Evolutionary conservation across 30 jellyfish, hydroid and myxozoan genomes (phyloP), one percentile per base, ranked within the genome.

Genomic region (Chrysaora quinquecirrha): DNA sequence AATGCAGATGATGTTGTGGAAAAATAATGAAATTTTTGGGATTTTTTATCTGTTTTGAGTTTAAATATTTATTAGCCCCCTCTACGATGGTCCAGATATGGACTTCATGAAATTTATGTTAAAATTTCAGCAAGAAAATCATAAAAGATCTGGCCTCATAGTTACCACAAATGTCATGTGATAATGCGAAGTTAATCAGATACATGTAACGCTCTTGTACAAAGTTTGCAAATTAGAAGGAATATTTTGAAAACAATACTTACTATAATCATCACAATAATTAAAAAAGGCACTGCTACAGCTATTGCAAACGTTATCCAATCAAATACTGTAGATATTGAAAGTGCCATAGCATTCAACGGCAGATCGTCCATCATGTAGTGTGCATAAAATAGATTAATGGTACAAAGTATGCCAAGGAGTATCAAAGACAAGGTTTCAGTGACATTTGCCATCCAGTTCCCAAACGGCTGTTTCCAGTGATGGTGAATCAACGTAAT

Each of bases 371-470:
- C 80, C 12, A 67, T 34, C 31, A 67, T 32, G 50, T 67, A 77
- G 43, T 52, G 79, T 11, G 89, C 89, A 32, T 24, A 66, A 33
- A 77, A 62, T 1, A 77, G 16, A 24, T 77, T 77, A 19, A 77
- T 77, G 24, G 79, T 22, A 22, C 48, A 24, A 0, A 77, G 6
- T 0, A 61, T 16, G 27, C 18, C 31, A 33, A 77, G 34, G 10
- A 65, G 21, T 0, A 61, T 49, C 68, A 77, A 29, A 3, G 89
- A 77, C 32, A 34, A 25, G 22, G 89, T 52, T 35, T 77, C 89
- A 14, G 56, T 30, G 14, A 24, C 27, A 32, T 77, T 77, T 70
- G 58, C 89, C 4, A 77, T 48, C 21, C 34, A 10, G 23, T 58
- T 38, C 2, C 73, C 49, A 61, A 48, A 77, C 20, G 89, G 89